phyloP scores from a whole-genome alignment of 1,140 invertebrate genomes.

The Drosophila jambulina region DNA sequence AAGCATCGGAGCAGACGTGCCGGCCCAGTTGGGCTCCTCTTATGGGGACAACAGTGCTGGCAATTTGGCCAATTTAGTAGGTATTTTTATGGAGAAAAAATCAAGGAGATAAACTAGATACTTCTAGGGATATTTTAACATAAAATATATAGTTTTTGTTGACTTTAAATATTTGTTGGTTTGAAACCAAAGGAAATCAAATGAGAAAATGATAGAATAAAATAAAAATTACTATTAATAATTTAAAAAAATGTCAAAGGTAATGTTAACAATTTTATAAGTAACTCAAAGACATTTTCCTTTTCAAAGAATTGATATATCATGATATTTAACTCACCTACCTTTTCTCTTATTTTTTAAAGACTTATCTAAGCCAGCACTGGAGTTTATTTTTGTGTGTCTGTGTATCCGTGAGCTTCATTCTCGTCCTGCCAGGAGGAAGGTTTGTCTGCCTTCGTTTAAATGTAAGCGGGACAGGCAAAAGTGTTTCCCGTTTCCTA shows the following conservation, averaged over 20 bases:
- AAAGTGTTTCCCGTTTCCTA: constrained; percentile 22
- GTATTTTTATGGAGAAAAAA: not conserved
- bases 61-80: not conserved
- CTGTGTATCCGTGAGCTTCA: constrained; percentile 10
- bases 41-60: not conserved
- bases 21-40: constrained; percentile 11
- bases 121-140: fast-evolving
- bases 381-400: not conserved
- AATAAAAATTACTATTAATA: no score
- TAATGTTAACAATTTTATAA: no score
- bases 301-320: not conserved
- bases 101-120: not conserved
- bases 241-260: no score
- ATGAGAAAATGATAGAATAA: no score
- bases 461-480: constrained; percentile 40
- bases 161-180: no score
- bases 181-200: no score
- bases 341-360: not conserved
- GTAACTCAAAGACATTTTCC: no score
- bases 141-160: not conserved
- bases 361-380: not conserved
- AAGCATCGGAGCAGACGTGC: constrained; percentile 53
- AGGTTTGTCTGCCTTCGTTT: constrained; percentile 44
- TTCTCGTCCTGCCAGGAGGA: constrained; percentile 19
- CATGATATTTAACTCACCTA: not conserved